Base-by-base conservation (phyloP, 2,113 vertebrate genomes). In the Cricetomys ansorgei region DNA sequence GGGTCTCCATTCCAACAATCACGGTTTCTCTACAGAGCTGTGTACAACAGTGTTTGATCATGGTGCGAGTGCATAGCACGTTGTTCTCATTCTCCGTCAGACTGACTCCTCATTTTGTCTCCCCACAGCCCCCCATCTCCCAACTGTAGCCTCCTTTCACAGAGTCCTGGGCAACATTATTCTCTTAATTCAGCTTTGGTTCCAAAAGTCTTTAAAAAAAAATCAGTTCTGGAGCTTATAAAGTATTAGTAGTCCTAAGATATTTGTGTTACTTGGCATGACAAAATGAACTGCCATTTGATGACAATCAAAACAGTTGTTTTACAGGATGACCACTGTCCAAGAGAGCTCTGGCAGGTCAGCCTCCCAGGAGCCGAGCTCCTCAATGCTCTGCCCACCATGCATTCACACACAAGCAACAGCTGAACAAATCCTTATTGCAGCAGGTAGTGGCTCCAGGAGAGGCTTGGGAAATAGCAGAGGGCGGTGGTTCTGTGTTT, bases 201-300 rank as follows among this genome's bases (percentile, higher is more conserved):
- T 93, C 88, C 89, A 79, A 89, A 80, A 79, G 19, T 80, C 23
- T 89, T 73, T n/a, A 87, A 16, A 16, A 95, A 94, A 91, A 87
- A 86, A 77, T 72, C 6, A 72, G 53, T 88, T 96, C 62, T 86
- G 53, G n/a, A 80, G 80, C 11, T 31, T 85, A 76, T 59, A 93
- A 92, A 92, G 70, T 89, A 57, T 67, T 91, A 48, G 40, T 7
- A 53, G 34, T 89, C 55, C 45, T 45, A 88, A 89, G 59, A 27
- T 43, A 95, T 81, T 69, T 76, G 88, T 37, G 76, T 17, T 81
- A 93, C 45, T 79, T 70, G 92, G 5, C 23, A 11, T 43, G 21
- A 89, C 23, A 91, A 92, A 34, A 81, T 80, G 57, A 90, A 95
- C 40, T 88, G 57, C 53, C 62, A 90, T 70, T 80, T 83, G 40